Conservation (phyloP, 2,113 vertebrate species). For the Hydrochoerus hydrochaeris region DNA sequence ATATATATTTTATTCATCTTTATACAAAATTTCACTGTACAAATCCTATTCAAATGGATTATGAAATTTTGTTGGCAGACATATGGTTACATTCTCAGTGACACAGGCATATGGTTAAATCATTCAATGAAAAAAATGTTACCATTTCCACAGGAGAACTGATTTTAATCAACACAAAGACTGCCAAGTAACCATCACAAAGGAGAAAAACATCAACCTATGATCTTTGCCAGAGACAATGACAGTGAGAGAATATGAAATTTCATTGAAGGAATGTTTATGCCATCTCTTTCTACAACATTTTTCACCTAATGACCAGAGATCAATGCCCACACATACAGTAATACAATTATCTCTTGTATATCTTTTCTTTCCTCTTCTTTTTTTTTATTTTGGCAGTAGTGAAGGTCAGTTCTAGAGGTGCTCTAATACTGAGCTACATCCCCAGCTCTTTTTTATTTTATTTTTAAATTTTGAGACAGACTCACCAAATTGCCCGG, state of each 20-base stretch:
- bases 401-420: background rate
- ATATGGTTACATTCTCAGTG: constrained; percentile 7
- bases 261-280: constrained; percentile 32
- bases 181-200: constrained; percentile 57
- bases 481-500: background rate
- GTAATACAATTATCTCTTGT: background rate
- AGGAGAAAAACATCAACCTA: background rate
- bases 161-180: constrained; percentile 55
- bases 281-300: background rate
- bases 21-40: constrained; percentile 26
- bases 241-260: background rate
- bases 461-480: background rate
- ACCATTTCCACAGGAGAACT: constrained; percentile 52
- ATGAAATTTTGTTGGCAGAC: constrained; percentile 61
- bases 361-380: background rate
- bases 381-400: background rate
- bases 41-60: constrained; percentile 22
- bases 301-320: background rate
- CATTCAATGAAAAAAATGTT: constrained; percentile 7
- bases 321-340: background rate
- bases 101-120: background rate
- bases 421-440: background rate
- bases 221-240: background rate
- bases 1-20: constrained; percentile 67
- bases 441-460: background rate